Evolutionary conservation across 2,888 invertebrate species (phyloP).

Genomic region (Gastrophysa polygoni): DNA sequence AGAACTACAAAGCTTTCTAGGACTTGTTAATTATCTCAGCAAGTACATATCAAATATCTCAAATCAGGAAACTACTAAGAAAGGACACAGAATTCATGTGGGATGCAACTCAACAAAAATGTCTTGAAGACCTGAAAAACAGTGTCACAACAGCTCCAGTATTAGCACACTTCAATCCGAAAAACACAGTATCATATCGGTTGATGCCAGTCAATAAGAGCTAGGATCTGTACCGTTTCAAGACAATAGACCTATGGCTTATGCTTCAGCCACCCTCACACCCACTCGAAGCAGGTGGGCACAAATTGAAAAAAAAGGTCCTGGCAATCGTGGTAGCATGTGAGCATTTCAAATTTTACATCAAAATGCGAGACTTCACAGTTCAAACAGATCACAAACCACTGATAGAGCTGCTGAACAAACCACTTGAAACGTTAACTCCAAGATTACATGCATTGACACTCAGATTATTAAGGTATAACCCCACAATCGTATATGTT

Average conservation of each 20-base stretch:
- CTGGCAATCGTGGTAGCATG: neutral
- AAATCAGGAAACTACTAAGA: too few species aligned
- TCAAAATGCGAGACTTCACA: neutral
- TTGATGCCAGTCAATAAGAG: neutral
- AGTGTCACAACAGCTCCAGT: too few species aligned
- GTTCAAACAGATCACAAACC: constrained; percentile 2
- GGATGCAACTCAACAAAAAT: too few species aligned
- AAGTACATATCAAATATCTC: too few species aligned
- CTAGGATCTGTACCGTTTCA: neutral
- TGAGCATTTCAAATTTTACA: neutral
- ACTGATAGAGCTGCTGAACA: neutral
- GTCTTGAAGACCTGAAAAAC: too few species aligned
- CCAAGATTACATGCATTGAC: neutral
- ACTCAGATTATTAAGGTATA: neutral
- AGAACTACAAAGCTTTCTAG: too few species aligned
- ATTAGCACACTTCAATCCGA: too few species aligned
- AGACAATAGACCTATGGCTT: neutral
- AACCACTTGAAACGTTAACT: neutral
- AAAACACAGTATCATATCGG: neutral
- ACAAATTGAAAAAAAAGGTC: neutral
- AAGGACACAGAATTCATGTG: too few species aligned
- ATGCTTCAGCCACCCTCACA: neutral
- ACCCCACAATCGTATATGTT: neutral
- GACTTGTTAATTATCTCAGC: too few species aligned
- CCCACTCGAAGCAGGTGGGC: neutral